These are phyloP conservation scores for Caenorhabditis drosophilae DNA, from an alignment of 2,888 invertebrate genomes.

Conservation along the genomic window DNA sequence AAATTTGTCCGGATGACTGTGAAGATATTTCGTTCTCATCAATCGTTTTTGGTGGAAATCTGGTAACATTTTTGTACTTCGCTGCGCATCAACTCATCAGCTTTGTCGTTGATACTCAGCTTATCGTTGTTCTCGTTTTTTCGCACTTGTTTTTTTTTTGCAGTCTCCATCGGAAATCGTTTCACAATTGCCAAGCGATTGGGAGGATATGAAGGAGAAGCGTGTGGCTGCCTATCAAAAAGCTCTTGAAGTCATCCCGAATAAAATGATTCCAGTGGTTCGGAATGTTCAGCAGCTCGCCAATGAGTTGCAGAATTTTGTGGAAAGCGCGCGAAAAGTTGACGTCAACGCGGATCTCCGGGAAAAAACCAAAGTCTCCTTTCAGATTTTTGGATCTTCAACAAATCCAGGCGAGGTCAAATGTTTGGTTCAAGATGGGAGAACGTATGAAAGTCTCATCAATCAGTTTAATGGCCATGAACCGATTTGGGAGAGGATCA, in stretches of 20 bases:
- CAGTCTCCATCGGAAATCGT: conserved; percentile 47
- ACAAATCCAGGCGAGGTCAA: conserved; percentile 16
- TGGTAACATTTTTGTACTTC: conserved; percentile 21
- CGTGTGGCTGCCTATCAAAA: conserved; percentile 50
- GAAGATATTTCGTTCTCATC: conserved; percentile 58
- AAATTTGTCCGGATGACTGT: conserved; percentile 55
- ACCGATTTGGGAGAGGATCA: conserved; percentile 43
- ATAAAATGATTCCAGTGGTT: conserved; percentile 56
- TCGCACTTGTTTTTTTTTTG: too few species aligned
- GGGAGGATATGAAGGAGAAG: conserved; percentile 63
- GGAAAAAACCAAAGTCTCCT: not conserved
- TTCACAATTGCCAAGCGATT: conserved; percentile 57
- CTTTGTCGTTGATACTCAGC: not conserved
- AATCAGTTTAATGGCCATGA: conserved; percentile 37
- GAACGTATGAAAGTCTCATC: conserved; percentile 34
- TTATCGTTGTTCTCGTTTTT: too few species aligned
- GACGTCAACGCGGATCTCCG: not conserved
- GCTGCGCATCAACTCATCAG: not conserved
- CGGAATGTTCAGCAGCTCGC: conserved; percentile 53
- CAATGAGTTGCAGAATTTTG: conserved; percentile 53
- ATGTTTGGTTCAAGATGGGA: conserved; percentile 26
- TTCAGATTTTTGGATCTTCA: conserved; percentile 36
- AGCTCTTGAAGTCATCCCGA: conserved; percentile 57
- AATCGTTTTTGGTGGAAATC: conserved; percentile 59
- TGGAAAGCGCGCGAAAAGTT: conserved; percentile 41